Base-by-base conservation (phyloP, 2,797 vertebrate species). In the Melanogrammus aeglefinus region DNA sequence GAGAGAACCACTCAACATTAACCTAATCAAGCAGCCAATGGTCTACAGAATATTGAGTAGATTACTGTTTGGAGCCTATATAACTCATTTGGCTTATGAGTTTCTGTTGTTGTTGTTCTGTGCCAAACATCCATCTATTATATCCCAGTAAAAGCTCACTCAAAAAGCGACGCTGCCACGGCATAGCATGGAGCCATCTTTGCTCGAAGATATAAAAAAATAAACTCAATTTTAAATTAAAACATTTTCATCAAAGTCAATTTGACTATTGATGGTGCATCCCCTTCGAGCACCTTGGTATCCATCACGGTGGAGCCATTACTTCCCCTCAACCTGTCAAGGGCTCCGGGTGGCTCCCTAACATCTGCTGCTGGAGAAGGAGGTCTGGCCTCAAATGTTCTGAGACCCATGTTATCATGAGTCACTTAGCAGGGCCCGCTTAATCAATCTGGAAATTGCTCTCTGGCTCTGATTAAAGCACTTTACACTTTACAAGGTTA, bases 211-310 rank as follows among this genome's bases (percentile, higher is more conserved):
- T 69, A 2, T 5, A 27, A 24, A 24, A n/a, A 66, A 66, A 24
- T 24, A 1, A n/a, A n/a, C 6, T n/a, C 2, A 51, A 44, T 14
- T 44, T 44, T 63, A 63, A 66, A 21, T 0, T 10, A 24, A 84
- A 84, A 75, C 66, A 81, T 85, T 89, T 90, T 90, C 79, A 90
- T 90, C 84, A 85, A 90, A 91, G 31, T 91, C 89, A 85, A 92
- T 92, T 90, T 84, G 6, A 24, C 47, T 29, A 80, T 89, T 90
- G 27, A 91, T 90, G 87, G 89, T 83, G 82, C 75, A 83, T 85
- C 83, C 85, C 87, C 88, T 80, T 85, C 76, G 33, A 75, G 83
- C 78, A 77, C 83, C 83, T 81, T 83, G 24, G 24, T 77, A 87
- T 92, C 87, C 86, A 87, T 90, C 91, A 90, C 85, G 80, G 78